Percentiles rank a stretch among this genome's conserved stretches.
These are phyloP conservation scores for Cyprinodon variegatus DNA, from an alignment of 2,113 vertebrate genomes.

Conservation along the genomic window DNA sequence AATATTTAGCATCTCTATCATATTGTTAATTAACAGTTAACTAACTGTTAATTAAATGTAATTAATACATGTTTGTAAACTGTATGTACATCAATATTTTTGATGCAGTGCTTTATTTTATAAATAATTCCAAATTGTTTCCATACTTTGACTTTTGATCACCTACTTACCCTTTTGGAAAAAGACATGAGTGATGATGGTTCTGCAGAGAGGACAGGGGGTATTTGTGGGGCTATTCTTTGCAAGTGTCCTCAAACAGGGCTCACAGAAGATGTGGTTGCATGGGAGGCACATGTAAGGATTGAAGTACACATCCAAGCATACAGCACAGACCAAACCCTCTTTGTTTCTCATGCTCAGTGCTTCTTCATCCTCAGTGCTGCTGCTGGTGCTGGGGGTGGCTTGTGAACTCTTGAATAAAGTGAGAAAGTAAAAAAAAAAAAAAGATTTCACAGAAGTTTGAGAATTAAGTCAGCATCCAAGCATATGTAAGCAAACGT, in stretches of 20 bases:
- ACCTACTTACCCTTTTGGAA: slow-evolving; percentile 90
- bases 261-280: slow-evolving; percentile 96
- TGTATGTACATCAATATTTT: neutral
- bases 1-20: too few relatives aligned
- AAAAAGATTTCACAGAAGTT: neutral
- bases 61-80: too few relatives aligned
- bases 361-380: slow-evolving; percentile 64
- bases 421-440: neutral
- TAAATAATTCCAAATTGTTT: neutral
- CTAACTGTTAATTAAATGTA: too few relatives aligned
- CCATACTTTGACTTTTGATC: neutral
- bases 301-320: slow-evolving; percentile 95
- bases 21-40: too few relatives aligned
- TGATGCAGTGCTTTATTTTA: neutral
- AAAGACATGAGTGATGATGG: slow-evolving; percentile 90
- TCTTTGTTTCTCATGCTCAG: slow-evolving; percentile 72
- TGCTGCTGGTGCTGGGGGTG: slow-evolving; percentile 67
- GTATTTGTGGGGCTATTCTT: slow-evolving; percentile 90
- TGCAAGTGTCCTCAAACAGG: slow-evolving; percentile 93
- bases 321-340: slow-evolving; percentile 92
- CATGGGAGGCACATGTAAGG: slow-evolving; percentile 97
- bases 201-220: slow-evolving; percentile 93
- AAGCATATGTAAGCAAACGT: neutral
- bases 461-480: neutral
- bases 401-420: slow-evolving; percentile 73